A percentile compares a stretch with the other conserved stretches of the same genome.
Conservation (phyloP, 2,797 vertebrate genomes). For the Melanotaenia maccullochi region DNA sequence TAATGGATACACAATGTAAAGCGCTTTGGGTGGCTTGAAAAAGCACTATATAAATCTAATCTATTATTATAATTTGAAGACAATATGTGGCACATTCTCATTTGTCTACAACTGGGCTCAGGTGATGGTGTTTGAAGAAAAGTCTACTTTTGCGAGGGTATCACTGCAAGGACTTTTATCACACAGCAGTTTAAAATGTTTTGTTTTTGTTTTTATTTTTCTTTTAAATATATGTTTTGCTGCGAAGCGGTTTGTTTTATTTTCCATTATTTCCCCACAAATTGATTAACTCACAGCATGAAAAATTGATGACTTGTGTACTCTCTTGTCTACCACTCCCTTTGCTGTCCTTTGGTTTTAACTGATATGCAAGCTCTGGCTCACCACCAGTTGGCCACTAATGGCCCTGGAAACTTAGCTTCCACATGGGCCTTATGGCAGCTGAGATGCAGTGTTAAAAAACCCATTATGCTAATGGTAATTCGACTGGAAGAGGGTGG, state of each 20-base stretch:
- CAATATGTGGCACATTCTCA: too few relatives aligned
- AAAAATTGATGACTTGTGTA: slow-evolving; percentile 65
- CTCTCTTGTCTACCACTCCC: slow-evolving; percentile 42
- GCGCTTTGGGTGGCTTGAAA: too few relatives aligned
- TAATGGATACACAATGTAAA: too few relatives aligned
- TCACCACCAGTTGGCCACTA: slow-evolving; percentile 66
- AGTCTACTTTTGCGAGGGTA: background rate
- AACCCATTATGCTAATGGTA: slow-evolving; percentile 81
- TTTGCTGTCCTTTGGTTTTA: slow-evolving; percentile 56
- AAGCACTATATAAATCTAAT: too few relatives aligned
- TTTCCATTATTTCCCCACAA: slow-evolving; percentile 21
- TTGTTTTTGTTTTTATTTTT: too few relatives aligned
- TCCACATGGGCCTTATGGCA: slow-evolving; percentile 65
- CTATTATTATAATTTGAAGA: too few relatives aligned
- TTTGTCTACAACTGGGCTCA: too few relatives aligned
- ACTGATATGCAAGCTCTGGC: slow-evolving; percentile 65
- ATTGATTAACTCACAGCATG: slow-evolving; percentile 65
- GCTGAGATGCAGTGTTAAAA: slow-evolving; percentile 75
- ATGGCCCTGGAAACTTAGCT: slow-evolving; percentile 71
- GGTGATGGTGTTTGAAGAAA: too few relatives aligned
- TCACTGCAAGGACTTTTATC: background rate
- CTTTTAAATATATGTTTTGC: too few relatives aligned
- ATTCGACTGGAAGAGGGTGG: slow-evolving; percentile 64
- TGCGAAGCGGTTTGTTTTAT: slow-evolving; percentile 36
- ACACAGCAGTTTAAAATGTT: too few relatives aligned